Base-by-base conservation (phyloP, 2,113 vertebrate genomes). In the Suncus etruscus region DNA sequence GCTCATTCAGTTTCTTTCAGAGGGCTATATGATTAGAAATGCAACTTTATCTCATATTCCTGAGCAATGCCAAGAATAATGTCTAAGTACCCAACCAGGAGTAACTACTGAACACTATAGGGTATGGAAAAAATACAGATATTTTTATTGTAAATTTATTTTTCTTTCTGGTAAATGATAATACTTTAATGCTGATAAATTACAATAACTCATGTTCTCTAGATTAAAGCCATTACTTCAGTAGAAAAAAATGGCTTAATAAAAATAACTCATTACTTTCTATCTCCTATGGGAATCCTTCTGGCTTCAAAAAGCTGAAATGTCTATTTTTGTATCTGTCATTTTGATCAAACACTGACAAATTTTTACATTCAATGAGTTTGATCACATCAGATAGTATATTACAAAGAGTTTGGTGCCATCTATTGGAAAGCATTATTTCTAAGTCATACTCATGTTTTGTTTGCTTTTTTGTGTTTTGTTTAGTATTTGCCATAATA, bases 351-450 rank as follows among this genome's bases (percentile, higher is more conserved):
- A 84, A 95, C 95, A 82, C n/a, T 91, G 70, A 93, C 96, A 94
- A 91, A 95, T 96, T 94, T 85, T 94, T n/a, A 94, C 32, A 32
- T 70, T n/a, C 92, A 89, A 80, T 73, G 10, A 70, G 32, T 31
- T 82, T 91, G 5, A 45, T 58, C 6, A 87, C 8, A 24, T 12
- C 84, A 11, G 11, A 29, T 32, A 5, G 1, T 63, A 25, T 51
- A 96, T 97, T 95, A 29, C 48, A 95, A 95, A 96, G 95, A 95
- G 86, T 66, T 75, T 81, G 94, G 90, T 97, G 96, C 96, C 96
- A 97, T 96, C 96, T 97, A 93, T 97, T 92, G 97, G 96, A n/a
- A 83, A 85, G 66, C 12, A 22, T 20, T 65, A 80, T 58, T 92
- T 1, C 6, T 25, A 58, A 78, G 50, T 88, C 54, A 32, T 18